Evolutionary conservation across 2,797 vertebrate species (phyloP), one percentile per base, ranked within the genome.

Genomic region (Cirrhinus molitorella): DNA sequence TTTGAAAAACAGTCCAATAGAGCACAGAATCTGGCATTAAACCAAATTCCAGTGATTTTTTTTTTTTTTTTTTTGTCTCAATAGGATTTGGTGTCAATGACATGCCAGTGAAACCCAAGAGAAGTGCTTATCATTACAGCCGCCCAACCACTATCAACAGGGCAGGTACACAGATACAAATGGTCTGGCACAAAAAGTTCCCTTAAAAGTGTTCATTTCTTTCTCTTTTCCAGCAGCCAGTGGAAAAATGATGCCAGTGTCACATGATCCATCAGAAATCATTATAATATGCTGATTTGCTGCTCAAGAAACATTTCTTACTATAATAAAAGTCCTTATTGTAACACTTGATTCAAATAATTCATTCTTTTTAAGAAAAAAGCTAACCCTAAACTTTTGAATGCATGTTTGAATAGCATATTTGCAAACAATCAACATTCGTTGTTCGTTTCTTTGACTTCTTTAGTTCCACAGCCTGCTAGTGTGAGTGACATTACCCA

Each of bases 21-120:
- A n/a, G n/a, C n/a, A n/a, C n/a, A n/a, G n/a, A n/a, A n/a, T n/a
- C n/a, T n/a, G n/a, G n/a, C n/a, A n/a, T n/a, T n/a, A n/a, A n/a
- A n/a, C n/a, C n/a, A n/a, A 45, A 31, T 21, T 53, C 7, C 47
- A 47, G 21, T 71, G 10, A n/a, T 23, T 76, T 72, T 31, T 4
- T 73, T 72, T 68, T 25, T 4, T 78, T n/a, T n/a, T n/a, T n/a
- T n/a, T n/a, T n/a, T n/a, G 47, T 68, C 17, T 55, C 1, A 67
- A 25, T 71, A 99, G 98, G 97, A 2, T 97, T 96, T 9, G 90
- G 93, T 13, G 79, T 93, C 0, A 95, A 93, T 0, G 96, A 98
- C 70, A 95, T 99, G 93, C 97, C 96, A 0, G 97, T 99, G 71
- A 99, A 99, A 90, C 95, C 98, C 8, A 99, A 99, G 89, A 96